Conservation (phyloP, 2,797 vertebrate species). For the Natrix natrix region DNA sequence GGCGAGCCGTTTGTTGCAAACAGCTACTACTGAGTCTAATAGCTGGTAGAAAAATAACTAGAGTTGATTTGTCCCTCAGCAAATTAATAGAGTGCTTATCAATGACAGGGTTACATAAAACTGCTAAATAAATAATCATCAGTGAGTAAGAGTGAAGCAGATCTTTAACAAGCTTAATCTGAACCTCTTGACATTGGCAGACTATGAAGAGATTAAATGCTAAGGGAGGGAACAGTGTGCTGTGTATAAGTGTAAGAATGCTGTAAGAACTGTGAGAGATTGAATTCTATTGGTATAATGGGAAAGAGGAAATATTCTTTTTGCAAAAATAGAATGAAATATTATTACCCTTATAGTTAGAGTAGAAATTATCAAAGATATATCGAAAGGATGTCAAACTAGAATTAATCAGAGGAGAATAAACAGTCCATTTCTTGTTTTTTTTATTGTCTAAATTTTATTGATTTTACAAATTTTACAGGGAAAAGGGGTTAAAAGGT, state of each 20-base stretch:
- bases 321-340: constrained; percentile 72
- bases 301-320: constrained; percentile 73
- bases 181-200: constrained; percentile 82
- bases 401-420: constrained; percentile 66
- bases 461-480: too few relatives aligned
- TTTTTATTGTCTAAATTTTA: too few relatives aligned
- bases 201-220: constrained; percentile 81
- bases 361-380: constrained; percentile 73
- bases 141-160: constrained; percentile 92
- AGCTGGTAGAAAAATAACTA: constrained; percentile 83
- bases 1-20: constrained; percentile 86
- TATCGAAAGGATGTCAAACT: constrained; percentile 68
- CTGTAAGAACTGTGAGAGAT: constrained; percentile 57
- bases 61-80: constrained; percentile 87
- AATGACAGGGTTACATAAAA: constrained; percentile 89
- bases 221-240: constrained; percentile 70
- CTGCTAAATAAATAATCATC: constrained; percentile 99
- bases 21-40: constrained; percentile 80
- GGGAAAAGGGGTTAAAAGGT: too few relatives aligned
- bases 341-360: constrained; percentile 77
- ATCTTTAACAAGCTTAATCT: constrained; percentile 94
- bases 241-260: constrained; percentile 61
- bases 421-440: constrained; percentile 54
- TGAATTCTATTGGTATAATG: constrained; percentile 65
- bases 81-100: constrained; percentile 91